phyloP scores from a whole-genome alignment of 2,888 invertebrate species.

The Acanthosoma haemorrhoidale region DNA sequence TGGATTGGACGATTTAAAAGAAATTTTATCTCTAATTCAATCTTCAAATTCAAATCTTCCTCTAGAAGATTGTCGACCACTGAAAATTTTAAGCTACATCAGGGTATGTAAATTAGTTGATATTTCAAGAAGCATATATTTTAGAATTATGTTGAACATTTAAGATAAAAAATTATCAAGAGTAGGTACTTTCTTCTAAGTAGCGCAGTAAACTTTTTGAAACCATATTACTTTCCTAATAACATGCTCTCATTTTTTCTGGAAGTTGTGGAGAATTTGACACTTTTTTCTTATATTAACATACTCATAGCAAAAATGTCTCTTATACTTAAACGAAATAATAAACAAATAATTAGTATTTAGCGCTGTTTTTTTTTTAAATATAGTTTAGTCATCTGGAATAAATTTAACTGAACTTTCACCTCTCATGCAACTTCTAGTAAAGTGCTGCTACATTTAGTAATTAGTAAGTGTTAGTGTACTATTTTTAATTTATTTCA shows the following conservation, averaged over 20 bases:
- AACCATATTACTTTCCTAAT: background rate
- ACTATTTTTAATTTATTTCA: no score
- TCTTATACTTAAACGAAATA: no score
- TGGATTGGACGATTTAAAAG: conserved; percentile 39
- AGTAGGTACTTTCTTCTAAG: background rate
- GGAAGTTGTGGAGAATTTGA: no score
- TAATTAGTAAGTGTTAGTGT: no score
- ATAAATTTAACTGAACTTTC: no score
- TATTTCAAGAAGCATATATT: background rate
- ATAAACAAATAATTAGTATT: no score
- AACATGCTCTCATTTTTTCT: background rate
- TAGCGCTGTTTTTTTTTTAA: no score
- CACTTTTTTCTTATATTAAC: no score
- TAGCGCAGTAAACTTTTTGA: background rate
- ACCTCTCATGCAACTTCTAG: no score
- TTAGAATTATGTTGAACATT: background rate
- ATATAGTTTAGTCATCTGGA: no score
- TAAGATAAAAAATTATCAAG: background rate
- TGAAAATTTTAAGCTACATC: conserved; percentile 37
- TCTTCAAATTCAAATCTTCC: conserved; percentile 18
- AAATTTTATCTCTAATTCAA: conserved; percentile 37
- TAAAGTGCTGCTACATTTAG: no score
- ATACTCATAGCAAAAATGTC: no score
- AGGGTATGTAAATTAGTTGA: conserved; percentile 33
- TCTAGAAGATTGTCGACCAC: conserved; percentile 37